Evolutionary conservation across 2,888 invertebrate genomes (phyloP), one percentile per base, ranked within the genome.

Genomic region (Apotomis capreana): DNA sequence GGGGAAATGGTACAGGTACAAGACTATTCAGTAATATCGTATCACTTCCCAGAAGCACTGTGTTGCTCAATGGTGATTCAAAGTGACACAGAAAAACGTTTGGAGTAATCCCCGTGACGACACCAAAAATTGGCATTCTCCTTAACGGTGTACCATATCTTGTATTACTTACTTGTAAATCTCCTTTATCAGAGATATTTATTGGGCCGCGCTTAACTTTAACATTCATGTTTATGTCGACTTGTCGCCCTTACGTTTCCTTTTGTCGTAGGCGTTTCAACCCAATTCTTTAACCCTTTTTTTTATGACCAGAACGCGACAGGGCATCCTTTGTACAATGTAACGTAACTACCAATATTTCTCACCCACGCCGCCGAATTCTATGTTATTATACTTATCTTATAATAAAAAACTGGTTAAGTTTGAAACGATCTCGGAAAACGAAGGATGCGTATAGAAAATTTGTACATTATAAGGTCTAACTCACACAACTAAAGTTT

Each of bases 171-270:
- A 85, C 85, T 78, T 86, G 86, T 88, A 87, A 88, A 88, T 85
- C 85, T 86, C 65, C 81, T 88, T 91, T 92, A 92, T 92, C 92
- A 83, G 81, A 78, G 79, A 89, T 88, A 88, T 92, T 91, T 92
- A 92, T 92, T 91, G 90, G 83, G 82, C 81, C 84, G 86, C 84
- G 85, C 87, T 88, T 87, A 84, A 83, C 81, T 84, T 84, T 77
- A 85, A 88, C 87, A 85, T 86, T 83, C 84, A 83, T 87, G 91
- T 91, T 91, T 89, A 88, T 90, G 87, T 83, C 82, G 79, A 78
- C 80, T 82, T 78, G 80, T 80, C 78, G 74, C 80, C 80, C 84
- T 86, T 87, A 86, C 86, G 87, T 88, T 87, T 87, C 82, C 81
- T 78, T 77, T 84, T 84, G 85, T 86, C 87, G 92, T 92, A 89